phyloP scores from a whole-genome alignment of 2,888 invertebrate genomes.

The Zaprionus bogoriensis region DNA sequence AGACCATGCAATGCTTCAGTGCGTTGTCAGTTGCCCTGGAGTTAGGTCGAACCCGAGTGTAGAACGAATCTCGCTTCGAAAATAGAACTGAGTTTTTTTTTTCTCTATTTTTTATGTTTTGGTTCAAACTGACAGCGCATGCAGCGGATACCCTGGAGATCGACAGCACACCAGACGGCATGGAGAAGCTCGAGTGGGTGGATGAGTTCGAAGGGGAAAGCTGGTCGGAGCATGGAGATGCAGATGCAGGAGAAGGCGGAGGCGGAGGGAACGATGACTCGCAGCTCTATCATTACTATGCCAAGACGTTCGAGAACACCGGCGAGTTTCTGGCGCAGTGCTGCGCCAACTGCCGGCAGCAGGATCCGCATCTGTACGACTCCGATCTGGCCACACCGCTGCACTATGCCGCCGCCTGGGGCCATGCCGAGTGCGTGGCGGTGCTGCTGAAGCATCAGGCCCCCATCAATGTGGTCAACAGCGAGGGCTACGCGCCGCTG shows the following conservation, averaged over 20 bases:
- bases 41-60: too few relatives aligned
- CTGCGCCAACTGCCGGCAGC: conserved; percentile 70
- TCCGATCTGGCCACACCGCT: conserved; percentile 85
- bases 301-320: conserved; percentile 88
- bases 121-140: conserved; percentile 41
- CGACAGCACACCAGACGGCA: conserved; percentile 84
- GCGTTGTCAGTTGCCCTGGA: too few relatives aligned
- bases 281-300: conserved; percentile 87
- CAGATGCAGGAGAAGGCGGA: conserved; percentile 3
- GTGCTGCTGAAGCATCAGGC: conserved; percentile 86
- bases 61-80: background rate
- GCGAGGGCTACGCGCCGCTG: conserved; percentile 87
- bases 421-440: conserved; percentile 86
- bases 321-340: conserved; percentile 83
- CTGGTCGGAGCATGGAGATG: conserved; percentile 28
- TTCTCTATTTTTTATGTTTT: background rate
- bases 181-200: conserved; percentile 90
- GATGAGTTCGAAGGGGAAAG: conserved; percentile 86
- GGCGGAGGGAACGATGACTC: conserved; percentile 80
- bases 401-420: conserved; percentile 89
- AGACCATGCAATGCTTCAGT: too few relatives aligned
- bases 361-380: conserved; percentile 80
- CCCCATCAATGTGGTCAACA: conserved; percentile 86
- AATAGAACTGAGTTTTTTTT: background rate
- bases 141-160: conserved; percentile 74